phyloP scores from a whole-genome alignment of 92 coral and sea anemone genomes.

The Galaxea fascicularis region DNA sequence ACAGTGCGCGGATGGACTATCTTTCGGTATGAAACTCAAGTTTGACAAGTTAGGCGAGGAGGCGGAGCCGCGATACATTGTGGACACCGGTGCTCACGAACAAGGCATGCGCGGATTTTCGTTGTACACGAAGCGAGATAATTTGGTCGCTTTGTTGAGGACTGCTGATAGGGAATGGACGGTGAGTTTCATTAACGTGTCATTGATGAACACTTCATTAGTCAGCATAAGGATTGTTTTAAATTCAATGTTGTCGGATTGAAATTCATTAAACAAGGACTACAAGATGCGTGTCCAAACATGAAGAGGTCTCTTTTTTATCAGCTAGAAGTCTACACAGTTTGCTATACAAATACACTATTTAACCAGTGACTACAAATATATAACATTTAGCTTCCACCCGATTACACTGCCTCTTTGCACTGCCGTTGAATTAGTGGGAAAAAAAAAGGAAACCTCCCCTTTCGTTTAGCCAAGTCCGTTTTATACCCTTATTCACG shows the following conservation, averaged over 20 bases:
- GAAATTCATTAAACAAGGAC: too few relatives aligned
- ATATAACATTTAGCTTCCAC: too few relatives aligned
- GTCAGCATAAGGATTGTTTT: too few relatives aligned
- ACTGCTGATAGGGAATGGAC: constrained; percentile 84
- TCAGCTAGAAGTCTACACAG: too few relatives aligned
- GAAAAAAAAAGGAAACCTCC: not conserved
- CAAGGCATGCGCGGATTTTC: constrained; percentile 88
- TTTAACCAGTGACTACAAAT: too few relatives aligned
- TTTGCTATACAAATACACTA: too few relatives aligned
- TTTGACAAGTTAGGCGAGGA: constrained; percentile 59
- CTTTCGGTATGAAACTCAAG: constrained; percentile 82
- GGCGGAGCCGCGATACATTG: constrained; percentile 79
- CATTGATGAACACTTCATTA: too few relatives aligned
- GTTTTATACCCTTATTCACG: not conserved
- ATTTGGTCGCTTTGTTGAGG: constrained; percentile 78
- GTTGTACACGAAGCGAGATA: constrained; percentile 73
- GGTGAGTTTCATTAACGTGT: constrained; percentile 48
- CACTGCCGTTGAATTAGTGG: too few relatives aligned
- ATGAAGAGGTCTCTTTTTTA: too few relatives aligned
- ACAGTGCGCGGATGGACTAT: constrained; percentile 73
- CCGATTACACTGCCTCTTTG: too few relatives aligned
- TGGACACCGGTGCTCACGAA: constrained; percentile 93
- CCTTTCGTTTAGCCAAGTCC: not conserved
- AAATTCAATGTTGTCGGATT: too few relatives aligned
- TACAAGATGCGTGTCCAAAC: too few relatives aligned